Conservation (phyloP, 2,113 vertebrate genomes). For the Crotalus helleri region DNA sequence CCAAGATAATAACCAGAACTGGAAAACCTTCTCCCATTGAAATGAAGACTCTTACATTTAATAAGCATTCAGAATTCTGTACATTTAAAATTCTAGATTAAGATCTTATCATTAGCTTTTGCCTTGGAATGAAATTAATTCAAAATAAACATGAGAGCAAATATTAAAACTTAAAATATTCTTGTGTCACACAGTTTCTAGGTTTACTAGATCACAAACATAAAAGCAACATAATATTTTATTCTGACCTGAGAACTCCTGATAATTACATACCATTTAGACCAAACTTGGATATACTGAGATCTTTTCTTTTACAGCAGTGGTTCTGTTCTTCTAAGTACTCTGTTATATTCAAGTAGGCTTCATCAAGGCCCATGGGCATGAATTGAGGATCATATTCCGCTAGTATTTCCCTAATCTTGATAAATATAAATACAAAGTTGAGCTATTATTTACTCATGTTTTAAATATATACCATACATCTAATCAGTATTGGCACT, state of each 20-base stretch:
- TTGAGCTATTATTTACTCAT: conserved; percentile 29
- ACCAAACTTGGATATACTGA: conserved; percentile 35
- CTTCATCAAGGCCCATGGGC: conserved; percentile 93
- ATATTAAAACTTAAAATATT: neutral
- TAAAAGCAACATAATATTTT: neutral
- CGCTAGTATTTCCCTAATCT: conserved; percentile 88
- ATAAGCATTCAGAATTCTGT: neutral
- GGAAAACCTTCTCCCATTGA: neutral
- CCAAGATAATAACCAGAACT: neutral
- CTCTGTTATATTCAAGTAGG: conserved; percentile 92
- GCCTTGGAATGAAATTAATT: neutral
- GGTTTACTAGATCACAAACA: neutral
- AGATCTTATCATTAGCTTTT: neutral
- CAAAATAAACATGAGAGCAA: neutral
- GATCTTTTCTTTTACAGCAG: conserved; percentile 80
- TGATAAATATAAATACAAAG: conserved; percentile 48
- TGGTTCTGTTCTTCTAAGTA: conserved; percentile 83
- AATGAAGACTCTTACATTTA: neutral
- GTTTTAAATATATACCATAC: conserved; percentile 23
- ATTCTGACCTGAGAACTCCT: conserved; percentile 4
- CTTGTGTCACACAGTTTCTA: neutral
- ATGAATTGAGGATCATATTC: conserved; percentile 91
- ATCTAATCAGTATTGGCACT: conserved; percentile 7
- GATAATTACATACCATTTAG: conserved; percentile 61
- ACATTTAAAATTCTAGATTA: neutral